phyloP scores from a whole-genome alignment of 2,113 vertebrate species.

The Gymnocephalus cernua region DNA sequence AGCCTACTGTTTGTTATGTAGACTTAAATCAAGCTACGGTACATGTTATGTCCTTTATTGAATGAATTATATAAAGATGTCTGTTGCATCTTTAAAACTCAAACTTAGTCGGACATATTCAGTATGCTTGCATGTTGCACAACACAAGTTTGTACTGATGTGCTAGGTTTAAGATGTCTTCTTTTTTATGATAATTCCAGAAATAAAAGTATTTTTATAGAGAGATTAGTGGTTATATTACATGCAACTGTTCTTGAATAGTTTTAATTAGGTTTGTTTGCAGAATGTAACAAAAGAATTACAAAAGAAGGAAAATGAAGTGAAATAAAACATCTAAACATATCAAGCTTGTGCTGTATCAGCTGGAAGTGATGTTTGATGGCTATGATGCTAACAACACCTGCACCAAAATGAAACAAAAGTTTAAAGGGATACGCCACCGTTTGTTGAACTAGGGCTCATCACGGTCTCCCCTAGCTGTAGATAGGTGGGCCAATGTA shows the following conservation, averaged over 20 bases:
- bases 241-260: neutral
- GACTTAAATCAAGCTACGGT: neutral
- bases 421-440: too few relatives aligned
- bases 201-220: neutral
- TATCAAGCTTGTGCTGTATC: neutral
- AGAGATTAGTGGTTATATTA: neutral
- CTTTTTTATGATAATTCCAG: neutral
- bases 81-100: neutral
- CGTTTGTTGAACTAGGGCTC: too few relatives aligned
- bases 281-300: neutral
- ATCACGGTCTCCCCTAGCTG: too few relatives aligned
- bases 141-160: neutral
- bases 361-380: neutral
- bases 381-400: neutral
- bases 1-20: neutral
- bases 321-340: neutral
- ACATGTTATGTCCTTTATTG: neutral
- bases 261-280: neutral
- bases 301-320: neutral
- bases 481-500: too few relatives aligned
- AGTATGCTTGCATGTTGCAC: neutral
- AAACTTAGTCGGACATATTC: neutral
- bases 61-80: neutral
- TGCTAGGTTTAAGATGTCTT: too few relatives aligned
- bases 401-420: neutral